Conservation (phyloP, 2,888 invertebrate species). For the Molanna angustata region DNA sequence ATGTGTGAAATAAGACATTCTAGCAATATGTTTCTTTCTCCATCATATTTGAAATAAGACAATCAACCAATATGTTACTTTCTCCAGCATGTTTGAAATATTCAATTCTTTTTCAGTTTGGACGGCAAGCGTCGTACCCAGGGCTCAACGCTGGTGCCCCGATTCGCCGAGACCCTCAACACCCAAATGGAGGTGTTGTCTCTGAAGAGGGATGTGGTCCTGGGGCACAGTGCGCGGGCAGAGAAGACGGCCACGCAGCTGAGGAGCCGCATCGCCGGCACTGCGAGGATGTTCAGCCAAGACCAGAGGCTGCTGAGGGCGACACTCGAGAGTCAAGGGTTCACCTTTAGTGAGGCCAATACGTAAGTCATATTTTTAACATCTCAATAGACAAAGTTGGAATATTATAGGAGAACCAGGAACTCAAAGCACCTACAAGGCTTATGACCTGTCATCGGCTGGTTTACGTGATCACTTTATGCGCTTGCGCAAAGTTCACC, state of each 20-base stretch:
- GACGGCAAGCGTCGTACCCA: slow-evolving; percentile 35
- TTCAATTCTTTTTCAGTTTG: slow-evolving; percentile 17
- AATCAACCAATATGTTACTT: too few species aligned
- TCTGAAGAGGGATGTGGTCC: not conserved
- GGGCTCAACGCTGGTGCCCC: slow-evolving; percentile 58
- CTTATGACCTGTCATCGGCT: too few species aligned
- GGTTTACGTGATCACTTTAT: too few species aligned
- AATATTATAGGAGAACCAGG: too few species aligned
- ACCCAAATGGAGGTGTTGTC: slow-evolving; percentile 39
- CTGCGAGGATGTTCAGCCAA: not conserved
- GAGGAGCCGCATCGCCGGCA: not conserved
- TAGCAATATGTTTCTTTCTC: too few species aligned
- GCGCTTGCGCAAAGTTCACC: too few species aligned
- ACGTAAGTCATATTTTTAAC: not conserved
- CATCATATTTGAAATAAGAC: too few species aligned
- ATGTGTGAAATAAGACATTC: too few species aligned
- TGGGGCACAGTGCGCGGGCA: not conserved
- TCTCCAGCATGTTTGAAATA: too few species aligned
- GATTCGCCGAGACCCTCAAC: slow-evolving; percentile 57
- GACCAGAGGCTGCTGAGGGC: slow-evolving; percentile 7
- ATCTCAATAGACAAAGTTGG: too few species aligned
- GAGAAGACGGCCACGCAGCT: not conserved
- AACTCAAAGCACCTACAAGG: too few species aligned
- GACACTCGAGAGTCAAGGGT: slow-evolving; percentile 11
- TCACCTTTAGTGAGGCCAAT: slow-evolving; percentile 2